Base-by-base conservation (phyloP, 1,140 invertebrate genomes). In the Drosophila yakuba region DNA sequence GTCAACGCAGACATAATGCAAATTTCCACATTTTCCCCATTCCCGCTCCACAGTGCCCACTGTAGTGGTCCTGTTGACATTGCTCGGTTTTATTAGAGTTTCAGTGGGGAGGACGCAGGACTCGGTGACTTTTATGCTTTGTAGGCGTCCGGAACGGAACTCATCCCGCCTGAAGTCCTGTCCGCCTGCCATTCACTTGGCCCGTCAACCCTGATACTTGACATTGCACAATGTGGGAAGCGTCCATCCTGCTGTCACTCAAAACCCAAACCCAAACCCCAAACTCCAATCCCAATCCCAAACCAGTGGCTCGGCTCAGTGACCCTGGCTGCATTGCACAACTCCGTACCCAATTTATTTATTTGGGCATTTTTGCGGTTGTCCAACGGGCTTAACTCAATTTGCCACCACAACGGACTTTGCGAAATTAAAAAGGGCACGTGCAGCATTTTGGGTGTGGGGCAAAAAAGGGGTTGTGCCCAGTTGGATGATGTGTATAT, bases 51-150 rank as follows among this genome's bases (percentile, higher is more conserved):
- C 5, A 15, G n/a, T 17, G 8, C 3, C 63, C 63, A 71, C 25
- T 1, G 68, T 58, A 15, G 25, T 28, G 7, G 8, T 8, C 36
- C 57, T 54, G 75, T 74, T 72, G 67, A 77, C 59, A 80, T 80
- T 85, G 85, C 78, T 32, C 23, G 74, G 50, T 69, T 62, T 71
- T 85, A 81, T 86, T 85, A 63, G 73, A 85, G 64, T 86, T 81
- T 64, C 51, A 47, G 25, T 35, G 47, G 55, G 62, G 43, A 43
- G 14, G 15, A 32, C 38, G 35, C 44, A 35, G 51, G 51, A 71
- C 61, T 25, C 20, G 56, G 23, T 47, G 76, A 62, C 72, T 66
- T 79, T 69, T 51, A 61, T 78, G 80, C 64, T 57, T 69, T 61
- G 67, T 57, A 47, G 62, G 41, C 44, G 38, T 58, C 57, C 39